These are phyloP conservation scores for Melanotaenia duboulayi DNA, from an alignment of 2,113 vertebrate species.

Conservation along the genomic window DNA sequence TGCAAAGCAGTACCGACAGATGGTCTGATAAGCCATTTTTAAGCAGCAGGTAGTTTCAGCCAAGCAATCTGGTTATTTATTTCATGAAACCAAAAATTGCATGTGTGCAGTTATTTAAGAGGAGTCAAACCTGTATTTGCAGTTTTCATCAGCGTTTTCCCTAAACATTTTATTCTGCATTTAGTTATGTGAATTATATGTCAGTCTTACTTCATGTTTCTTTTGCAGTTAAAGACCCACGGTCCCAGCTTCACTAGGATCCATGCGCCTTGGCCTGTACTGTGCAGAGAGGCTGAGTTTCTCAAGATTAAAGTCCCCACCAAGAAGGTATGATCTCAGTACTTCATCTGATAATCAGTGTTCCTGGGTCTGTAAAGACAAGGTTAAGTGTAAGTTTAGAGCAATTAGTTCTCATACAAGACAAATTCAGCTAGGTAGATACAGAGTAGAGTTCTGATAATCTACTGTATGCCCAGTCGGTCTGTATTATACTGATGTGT, in stretches of 20 bases:
- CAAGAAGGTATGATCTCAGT: slow-evolving; percentile 86
- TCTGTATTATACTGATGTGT: no score
- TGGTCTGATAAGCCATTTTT: slow-evolving; percentile 38
- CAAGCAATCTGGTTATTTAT: slow-evolving; percentile 40
- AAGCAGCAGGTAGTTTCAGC: slow-evolving; percentile 36
- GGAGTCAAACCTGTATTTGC: slow-evolving; percentile 21
- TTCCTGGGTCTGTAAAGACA: not conserved
- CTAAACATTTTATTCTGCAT: not conserved
- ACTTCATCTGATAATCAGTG: not conserved
- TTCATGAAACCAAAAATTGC: slow-evolving; percentile 10
- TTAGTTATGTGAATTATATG: not conserved
- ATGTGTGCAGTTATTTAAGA: not conserved
- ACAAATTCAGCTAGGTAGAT: no score
- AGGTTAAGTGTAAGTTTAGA: no score
- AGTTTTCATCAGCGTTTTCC: not conserved
- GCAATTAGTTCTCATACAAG: no score
- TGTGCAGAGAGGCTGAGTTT: slow-evolving; percentile 96
- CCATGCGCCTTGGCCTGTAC: slow-evolving; percentile 94
- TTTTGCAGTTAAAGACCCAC: slow-evolving; percentile 80
- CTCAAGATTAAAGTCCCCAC: slow-evolving; percentile 98
- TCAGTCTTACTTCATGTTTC: not conserved
- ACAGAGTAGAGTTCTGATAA: no score
- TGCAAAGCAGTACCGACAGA: slow-evolving; percentile 39
- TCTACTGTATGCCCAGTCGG: no score
- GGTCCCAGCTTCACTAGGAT: slow-evolving; percentile 92